These are phyloP conservation scores for Steromphala cineraria DNA, from an alignment of 2,888 invertebrate genomes.

Conservation along the genomic window DNA sequence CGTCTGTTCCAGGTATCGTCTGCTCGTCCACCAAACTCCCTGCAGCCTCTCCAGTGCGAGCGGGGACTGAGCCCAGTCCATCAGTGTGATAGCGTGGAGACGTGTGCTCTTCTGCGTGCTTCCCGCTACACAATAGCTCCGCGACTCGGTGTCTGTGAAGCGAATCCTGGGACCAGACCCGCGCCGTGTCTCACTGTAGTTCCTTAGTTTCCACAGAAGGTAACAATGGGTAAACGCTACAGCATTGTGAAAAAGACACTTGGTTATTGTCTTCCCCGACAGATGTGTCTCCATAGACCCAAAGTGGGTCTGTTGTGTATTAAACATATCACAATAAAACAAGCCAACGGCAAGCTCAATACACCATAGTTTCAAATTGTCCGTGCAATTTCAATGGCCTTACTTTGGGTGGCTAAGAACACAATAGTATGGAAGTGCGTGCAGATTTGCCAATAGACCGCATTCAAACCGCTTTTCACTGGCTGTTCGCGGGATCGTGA, in stretches of 20 bases:
- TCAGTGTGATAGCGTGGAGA: background rate
- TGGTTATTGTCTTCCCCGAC: background rate
- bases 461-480: conserved; percentile 1
- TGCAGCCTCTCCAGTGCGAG: background rate
- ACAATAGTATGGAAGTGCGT: conserved; percentile 3
- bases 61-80: background rate
- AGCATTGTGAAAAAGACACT: conserved; percentile 13
- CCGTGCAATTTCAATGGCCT: conserved; percentile 11
- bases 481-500: background rate
- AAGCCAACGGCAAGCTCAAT: conserved; percentile 14
- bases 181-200: conserved; percentile 3
- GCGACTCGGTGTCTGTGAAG: background rate
- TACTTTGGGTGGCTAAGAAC: conserved; percentile 4
- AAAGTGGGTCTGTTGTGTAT: conserved; percentile 1
- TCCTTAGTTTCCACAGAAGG: conserved; percentile 6
- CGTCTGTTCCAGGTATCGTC: conserved; percentile 4
- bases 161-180: background rate
- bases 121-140: background rate
- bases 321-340: conserved; percentile 18
- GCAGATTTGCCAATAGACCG: conserved; percentile 12
- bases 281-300: conserved; percentile 9
- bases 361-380: conserved; percentile 13
- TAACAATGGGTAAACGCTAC: conserved; percentile 9
- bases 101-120: background rate
- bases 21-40: background rate